Conservation (phyloP, 2,113 vertebrate species). For the Cacatua alba region DNA sequence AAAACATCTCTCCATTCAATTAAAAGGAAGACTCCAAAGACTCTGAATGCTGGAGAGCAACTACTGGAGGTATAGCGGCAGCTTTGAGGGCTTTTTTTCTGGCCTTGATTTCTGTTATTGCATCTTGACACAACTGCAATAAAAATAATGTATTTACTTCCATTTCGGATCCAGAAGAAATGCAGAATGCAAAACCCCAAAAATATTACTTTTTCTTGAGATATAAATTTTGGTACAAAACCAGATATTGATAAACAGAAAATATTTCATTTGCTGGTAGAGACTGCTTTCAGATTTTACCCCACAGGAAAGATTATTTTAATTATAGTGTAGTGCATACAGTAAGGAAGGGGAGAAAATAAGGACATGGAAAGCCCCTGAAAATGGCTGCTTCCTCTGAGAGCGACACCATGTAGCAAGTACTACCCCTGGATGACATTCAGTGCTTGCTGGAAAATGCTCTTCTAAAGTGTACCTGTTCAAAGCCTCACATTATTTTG, state of each 20-base stretch:
- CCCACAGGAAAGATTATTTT: neutral
- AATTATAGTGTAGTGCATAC: neutral
- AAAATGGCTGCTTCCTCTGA: neutral
- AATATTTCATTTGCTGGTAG: neutral
- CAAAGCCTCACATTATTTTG: accelerated
- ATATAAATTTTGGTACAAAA: neutral
- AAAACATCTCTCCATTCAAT: neutral
- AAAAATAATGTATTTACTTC: constrained; percentile 2
- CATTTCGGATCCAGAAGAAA: neutral
- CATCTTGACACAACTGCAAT: neutral
- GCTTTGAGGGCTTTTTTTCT: neutral
- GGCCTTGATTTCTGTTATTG: neutral
- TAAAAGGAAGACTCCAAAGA: neutral
- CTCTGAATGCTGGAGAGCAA: neutral
- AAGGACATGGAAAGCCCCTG: neutral
- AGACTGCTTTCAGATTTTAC: neutral
- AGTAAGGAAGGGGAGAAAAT: neutral
- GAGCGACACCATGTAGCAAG: neutral
- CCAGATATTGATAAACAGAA: neutral
- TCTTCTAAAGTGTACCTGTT: neutral
- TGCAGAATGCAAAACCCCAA: neutral
- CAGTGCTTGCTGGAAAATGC: neutral
- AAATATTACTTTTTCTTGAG: neutral
- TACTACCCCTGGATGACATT: neutral
- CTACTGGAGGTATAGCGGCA: neutral